Conservation (phyloP, 1,140 invertebrate species). For the Ephestia elutella region DNA sequence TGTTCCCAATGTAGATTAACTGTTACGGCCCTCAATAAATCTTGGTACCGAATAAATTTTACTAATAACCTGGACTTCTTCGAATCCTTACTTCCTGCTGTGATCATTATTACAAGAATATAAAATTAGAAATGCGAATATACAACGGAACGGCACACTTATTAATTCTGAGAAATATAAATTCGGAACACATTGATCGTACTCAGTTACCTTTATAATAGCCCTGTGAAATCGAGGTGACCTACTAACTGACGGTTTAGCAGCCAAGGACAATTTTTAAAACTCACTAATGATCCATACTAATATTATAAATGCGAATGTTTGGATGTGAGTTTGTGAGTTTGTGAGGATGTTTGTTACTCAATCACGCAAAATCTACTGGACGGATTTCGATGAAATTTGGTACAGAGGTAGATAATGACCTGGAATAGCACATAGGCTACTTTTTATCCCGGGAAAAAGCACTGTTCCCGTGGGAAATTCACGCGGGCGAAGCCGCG, state of each 20-base stretch:
- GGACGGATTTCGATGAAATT: too few species aligned
- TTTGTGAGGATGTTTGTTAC: too few species aligned
- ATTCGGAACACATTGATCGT: slow-evolving; percentile 27
- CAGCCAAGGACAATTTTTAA: slow-evolving; percentile 15
- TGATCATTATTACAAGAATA: not conserved
- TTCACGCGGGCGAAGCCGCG: too few species aligned
- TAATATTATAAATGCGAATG: too few species aligned
- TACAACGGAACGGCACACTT: not conserved
- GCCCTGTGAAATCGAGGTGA: slow-evolving; percentile 40
- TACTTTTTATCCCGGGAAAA: too few species aligned
- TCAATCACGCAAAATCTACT: too few species aligned
- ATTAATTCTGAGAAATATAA: slow-evolving; percentile 12
- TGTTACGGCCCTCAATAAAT: not conserved
- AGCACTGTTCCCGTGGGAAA: too few species aligned
- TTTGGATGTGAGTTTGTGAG: too few species aligned
- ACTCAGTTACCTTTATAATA: slow-evolving; percentile 51
- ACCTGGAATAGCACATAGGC: too few species aligned
- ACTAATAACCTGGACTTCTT: not conserved
- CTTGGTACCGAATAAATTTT: not conserved
- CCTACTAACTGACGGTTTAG: slow-evolving; percentile 25
- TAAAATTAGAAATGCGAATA: not conserved
- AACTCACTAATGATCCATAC: too few species aligned
- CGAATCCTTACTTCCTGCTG: not conserved
- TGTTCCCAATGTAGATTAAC: not conserved
- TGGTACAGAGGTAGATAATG: too few species aligned